Evolutionary conservation across 2,888 invertebrate species (phyloP), one percentile per base, ranked within the genome.

Genomic region (Amphipyra berbera): DNA sequence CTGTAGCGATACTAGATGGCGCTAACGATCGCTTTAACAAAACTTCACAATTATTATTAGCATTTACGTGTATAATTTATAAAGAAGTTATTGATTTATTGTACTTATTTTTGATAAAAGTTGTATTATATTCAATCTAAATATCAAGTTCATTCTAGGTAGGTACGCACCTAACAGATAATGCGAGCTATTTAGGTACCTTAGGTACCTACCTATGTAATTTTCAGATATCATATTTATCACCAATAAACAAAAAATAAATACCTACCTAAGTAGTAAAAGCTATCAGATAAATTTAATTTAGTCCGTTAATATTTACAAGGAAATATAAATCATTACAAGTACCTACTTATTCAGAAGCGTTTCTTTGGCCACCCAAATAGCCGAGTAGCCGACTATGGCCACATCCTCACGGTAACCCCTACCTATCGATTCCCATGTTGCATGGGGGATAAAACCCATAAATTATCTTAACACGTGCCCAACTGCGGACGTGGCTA

Each of bases 401-500:
- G 49, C 76, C 79, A 74, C 82, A 77, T 82, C 82, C 82, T 82
- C 50, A 61, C 37, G 9, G 33, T 49, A 58, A 14, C 56, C 48
- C 46, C 15, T 37, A 12, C 63, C 68, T 57, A 72, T 79, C 73
- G 78, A 76, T 82, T 69, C 62, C 41, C 66, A 52, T 67, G 55
- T 65, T 64, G 52, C 60, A 74, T 64, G 61, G 64, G 75, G 78
- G 63, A 69, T 74, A 76, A 68, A 75, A 62, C 62, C 74, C 75
- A 81, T 84, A 82, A 80, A 82, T 81, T 79, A 78, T 76, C 74
- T 72, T 71, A 81, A 79, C 84, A 84, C 85, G 85, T 85, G 81
- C 78, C 71, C 33, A 55, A 38, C 40, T 72, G 56, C 83, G 83
- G 83, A 83, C 81, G 83, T 77, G 55, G 49, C 77, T 83, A 82